Conservation (phyloP, 2,888 invertebrate species). For the Carcina quercana region DNA sequence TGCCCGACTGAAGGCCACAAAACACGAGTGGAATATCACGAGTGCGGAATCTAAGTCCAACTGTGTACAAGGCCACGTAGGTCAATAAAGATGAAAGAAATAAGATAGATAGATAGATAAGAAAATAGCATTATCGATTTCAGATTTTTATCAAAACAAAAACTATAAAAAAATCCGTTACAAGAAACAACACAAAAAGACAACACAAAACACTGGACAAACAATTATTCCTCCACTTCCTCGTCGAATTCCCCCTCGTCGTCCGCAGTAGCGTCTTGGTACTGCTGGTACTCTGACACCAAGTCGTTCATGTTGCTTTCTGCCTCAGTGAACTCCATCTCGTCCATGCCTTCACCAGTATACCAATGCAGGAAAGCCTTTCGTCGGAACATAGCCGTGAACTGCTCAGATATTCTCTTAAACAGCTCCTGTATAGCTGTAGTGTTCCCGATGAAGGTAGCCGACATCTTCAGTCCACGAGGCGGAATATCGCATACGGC, state of each 20-base stretch:
- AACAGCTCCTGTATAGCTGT: constrained; percentile 92
- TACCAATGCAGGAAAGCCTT: constrained; percentile 99
- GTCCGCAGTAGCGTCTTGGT: constrained; percentile 77
- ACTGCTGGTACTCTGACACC: constrained; percentile 84
- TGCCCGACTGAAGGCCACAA: too few species aligned
- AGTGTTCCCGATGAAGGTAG: constrained; percentile 91
- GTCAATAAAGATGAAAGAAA: too few species aligned
- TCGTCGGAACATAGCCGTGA: constrained; percentile 94
- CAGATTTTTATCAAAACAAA: too few species aligned
- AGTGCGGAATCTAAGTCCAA: too few species aligned
- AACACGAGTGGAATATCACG: too few species aligned
- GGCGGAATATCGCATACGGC: constrained; percentile 88
- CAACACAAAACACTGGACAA: constrained; percentile 38
- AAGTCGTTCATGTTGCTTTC: constrained; percentile 89
- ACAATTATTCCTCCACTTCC: constrained; percentile 25
- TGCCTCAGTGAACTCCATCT: constrained; percentile 94
- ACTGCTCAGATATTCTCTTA: constrained; percentile 89
- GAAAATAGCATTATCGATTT: too few species aligned
- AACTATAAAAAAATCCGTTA: too few species aligned
- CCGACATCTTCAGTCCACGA: constrained; percentile 85
- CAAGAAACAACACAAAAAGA: constrained; percentile 29
- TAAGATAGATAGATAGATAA: too few species aligned
- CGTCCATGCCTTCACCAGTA: constrained; percentile 94
- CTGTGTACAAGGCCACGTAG: too few species aligned
- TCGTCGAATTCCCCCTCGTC: constrained; percentile 64